Conservation (phyloP, 2,797 vertebrate species). For the Rhadinocentrus ornatus region DNA sequence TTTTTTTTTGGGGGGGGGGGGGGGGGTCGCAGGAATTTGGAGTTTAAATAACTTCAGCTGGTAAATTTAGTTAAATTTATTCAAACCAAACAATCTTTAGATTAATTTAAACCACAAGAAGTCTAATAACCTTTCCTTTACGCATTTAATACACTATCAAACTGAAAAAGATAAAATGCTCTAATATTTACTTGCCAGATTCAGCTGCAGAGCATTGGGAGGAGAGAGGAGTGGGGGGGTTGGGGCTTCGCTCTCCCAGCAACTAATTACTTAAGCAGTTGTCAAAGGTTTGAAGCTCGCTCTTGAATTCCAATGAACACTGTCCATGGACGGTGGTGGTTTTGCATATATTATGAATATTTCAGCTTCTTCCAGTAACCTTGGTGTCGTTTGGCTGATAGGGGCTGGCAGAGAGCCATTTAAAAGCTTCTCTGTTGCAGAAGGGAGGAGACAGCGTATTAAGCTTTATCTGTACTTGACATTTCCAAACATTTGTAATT, state of each 20-base stretch:
- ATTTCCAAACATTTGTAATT: conserved; percentile 85
- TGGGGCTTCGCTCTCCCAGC: conserved; percentile 70
- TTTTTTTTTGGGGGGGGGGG: too few relatives aligned
- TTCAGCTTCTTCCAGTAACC: conserved; percentile 83
- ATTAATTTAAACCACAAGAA: conserved; percentile 45
- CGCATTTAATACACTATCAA: conserved; percentile 72
- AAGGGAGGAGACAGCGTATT: conserved; percentile 78
- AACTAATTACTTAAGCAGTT: conserved; percentile 85
- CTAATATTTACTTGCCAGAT: conserved; percentile 75
- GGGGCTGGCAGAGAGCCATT: conserved; percentile 81
- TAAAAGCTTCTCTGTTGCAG: conserved; percentile 79
- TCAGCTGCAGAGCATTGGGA: conserved; percentile 47
- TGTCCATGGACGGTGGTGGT: conserved; percentile 80
- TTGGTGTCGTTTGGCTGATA: conserved; percentile 83
- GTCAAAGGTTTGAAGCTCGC: conserved; percentile 83
- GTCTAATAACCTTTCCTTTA: conserved; percentile 9
- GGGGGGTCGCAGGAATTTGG: too few relatives aligned
- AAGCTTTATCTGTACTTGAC: conserved; percentile 84
- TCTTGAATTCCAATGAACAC: conserved; percentile 86
- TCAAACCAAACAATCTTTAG: conserved; percentile 48
- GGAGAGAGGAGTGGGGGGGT: conserved; percentile 11
- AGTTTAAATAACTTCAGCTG: conserved; percentile 9
- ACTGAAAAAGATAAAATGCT: conserved; percentile 70
- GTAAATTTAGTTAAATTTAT: conserved; percentile 9
- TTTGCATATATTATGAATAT: conserved; percentile 89